A percentile compares a stretch with the other conserved stretches of the same genome.
phyloP scores from a whole-genome alignment of 2,797 vertebrate genomes.

The Carcharodon carcharias region DNA sequence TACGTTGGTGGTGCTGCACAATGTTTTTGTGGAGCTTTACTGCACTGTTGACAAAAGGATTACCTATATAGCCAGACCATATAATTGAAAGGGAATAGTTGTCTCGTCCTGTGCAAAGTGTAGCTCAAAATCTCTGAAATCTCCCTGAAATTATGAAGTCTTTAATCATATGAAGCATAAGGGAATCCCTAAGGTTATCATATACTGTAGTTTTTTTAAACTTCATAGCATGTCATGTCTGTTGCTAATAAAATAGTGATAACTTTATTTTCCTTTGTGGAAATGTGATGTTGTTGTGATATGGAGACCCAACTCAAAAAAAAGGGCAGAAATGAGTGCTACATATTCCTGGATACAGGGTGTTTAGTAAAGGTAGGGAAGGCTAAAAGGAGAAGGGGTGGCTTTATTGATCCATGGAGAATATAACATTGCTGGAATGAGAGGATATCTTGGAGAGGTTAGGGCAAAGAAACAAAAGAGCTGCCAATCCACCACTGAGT shows the following conservation, averaged over 20 bases:
- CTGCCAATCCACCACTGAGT: too few species aligned
- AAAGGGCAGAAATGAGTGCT: too few species aligned
- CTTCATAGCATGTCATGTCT: background rate
- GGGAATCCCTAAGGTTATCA: background rate
- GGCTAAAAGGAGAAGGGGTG: too few species aligned
- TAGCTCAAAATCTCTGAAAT: background rate
- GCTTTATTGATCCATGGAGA: too few species aligned
- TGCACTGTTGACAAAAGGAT: conserved; percentile 1
- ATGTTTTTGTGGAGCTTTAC: background rate
- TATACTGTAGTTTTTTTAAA: background rate
- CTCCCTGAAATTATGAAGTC: background rate
- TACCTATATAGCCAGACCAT: background rate
- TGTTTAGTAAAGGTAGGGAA: too few species aligned
- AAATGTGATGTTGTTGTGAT: too few species aligned
- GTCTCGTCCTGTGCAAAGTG: background rate
- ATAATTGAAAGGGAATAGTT: background rate
- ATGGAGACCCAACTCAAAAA: too few species aligned
- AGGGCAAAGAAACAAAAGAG: too few species aligned
- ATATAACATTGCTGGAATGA: too few species aligned
- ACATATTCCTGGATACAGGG: too few species aligned
- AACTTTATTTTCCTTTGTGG: background rate
- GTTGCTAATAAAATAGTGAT: background rate
- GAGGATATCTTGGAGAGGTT: too few species aligned
- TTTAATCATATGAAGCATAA: background rate
- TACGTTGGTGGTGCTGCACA: background rate